Base-by-base conservation (phyloP, 2,113 vertebrate genomes). In the Sialia sialis region DNA sequence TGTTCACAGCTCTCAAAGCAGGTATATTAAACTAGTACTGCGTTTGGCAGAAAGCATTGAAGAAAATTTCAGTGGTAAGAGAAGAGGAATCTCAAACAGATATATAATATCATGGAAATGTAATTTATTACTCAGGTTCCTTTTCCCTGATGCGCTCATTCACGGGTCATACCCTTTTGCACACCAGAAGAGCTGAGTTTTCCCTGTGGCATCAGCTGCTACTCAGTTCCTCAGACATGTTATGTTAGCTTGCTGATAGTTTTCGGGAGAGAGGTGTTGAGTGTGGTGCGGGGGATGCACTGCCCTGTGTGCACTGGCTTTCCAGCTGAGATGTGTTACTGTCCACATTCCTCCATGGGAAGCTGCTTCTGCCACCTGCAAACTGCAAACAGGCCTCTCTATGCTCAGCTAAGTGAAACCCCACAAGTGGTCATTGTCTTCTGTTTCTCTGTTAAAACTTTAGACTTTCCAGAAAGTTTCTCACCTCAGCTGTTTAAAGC, bases 331-430 rank as follows among this genome's bases (percentile, higher is more conserved):
- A 29, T 23, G 10, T 2, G 1, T 14, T 34, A 43, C 23, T 73
- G 22, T 34, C 36, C 39, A 39, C 25, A 11, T 43, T 7, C 9
- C 26, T 1, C 14, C 18, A 19, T 0, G 0, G 29, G 20, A 23
- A 72, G 27, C 32, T 11, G 3, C 54, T 89, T 25, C 52, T 67
- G 43, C 21, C 21, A 29, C 23, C 26, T 48, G 13, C 36, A 72
- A 18, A 30, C 8, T 9, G 55, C 41, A 48, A 64, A 19, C 27
- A 67, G 23, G 83, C 14, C 6, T 55, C 78, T 70, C 34, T n/a
- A 8, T n/a, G 49, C 73, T 48, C 51, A 82, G 14, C 20, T 36
- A 23, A 46, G 25, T 11, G 55, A 67, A 93, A 86, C 4, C 8
- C 16, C 26, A 23, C 51, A 67, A 78, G 11, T 0, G 5, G 70